Conservation (phyloP, 2,113 vertebrate genomes). For the Sula dactylatra region DNA sequence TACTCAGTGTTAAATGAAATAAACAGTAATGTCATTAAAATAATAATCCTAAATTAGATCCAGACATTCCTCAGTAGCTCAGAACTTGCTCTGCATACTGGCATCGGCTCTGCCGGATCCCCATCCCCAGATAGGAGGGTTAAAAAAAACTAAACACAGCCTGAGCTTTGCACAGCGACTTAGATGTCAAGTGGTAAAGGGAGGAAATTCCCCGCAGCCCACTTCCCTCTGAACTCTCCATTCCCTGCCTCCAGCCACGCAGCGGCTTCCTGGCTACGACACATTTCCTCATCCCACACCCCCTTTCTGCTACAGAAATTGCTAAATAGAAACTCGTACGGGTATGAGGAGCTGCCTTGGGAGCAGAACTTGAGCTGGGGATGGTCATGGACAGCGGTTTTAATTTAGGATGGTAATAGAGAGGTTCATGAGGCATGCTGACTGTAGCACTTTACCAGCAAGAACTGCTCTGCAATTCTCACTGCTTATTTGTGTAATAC, state of each 20-base stretch:
- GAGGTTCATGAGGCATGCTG: not conserved
- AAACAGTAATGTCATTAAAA: constrained; percentile 58
- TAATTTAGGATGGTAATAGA: not conserved
- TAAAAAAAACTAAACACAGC: not conserved
- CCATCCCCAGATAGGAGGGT: not conserved
- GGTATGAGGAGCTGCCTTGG: not conserved
- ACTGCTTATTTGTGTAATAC: not conserved
- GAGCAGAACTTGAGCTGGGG: not conserved
- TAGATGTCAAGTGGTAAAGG: constrained; percentile 32
- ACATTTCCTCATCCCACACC: constrained; percentile 39
- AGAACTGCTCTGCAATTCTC: not conserved
- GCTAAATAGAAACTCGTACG: not conserved
- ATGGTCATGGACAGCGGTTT: not conserved
- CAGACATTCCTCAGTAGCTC: not conserved
- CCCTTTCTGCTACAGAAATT: not conserved
- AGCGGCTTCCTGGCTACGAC: constrained; percentile 58
- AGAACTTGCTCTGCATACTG: not conserved
- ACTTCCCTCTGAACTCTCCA: constrained; percentile 57
- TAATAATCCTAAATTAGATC: constrained; percentile 48
- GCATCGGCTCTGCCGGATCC: not conserved
- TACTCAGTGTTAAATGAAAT: constrained; percentile 38
- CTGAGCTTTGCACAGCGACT: not conserved
- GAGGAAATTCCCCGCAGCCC: constrained; percentile 59
- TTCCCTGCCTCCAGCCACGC: constrained; percentile 61
- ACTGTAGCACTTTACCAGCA: not conserved